Conservation (phyloP, 2,888 invertebrate species). For the Acronicta psi region DNA sequence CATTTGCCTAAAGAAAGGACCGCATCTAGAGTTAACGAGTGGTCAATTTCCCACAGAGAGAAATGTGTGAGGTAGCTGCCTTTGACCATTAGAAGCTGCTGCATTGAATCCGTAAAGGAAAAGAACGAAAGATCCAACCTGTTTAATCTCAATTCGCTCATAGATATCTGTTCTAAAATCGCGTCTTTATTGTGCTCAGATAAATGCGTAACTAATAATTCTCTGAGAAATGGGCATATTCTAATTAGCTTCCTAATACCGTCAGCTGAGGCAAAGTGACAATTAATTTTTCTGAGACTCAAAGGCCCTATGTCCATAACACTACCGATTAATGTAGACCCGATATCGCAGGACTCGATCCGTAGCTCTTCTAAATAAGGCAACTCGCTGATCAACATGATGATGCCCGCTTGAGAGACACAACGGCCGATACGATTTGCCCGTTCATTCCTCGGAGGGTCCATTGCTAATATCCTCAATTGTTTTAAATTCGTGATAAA, state of each 20-base stretch:
- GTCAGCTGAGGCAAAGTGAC: constrained; percentile 82
- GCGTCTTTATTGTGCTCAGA: constrained; percentile 82
- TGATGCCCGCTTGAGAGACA: constrained; percentile 83
- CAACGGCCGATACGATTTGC: constrained; percentile 81
- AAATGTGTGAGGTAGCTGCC: constrained; percentile 83
- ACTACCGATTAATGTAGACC: constrained; percentile 81
- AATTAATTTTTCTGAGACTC: constrained; percentile 81
- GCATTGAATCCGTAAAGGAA: constrained; percentile 79
- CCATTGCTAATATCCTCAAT: constrained; percentile 80
- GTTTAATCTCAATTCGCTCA: constrained; percentile 75
- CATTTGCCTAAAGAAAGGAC: constrained; percentile 76
- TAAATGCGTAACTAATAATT: constrained; percentile 82
- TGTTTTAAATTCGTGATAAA: constrained; percentile 78
- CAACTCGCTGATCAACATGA: constrained; percentile 77
- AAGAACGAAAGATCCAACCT: constrained; percentile 84
- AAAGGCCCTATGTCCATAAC: constrained; percentile 77
- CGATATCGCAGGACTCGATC: constrained; percentile 86
- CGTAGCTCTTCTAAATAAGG: constrained; percentile 82
- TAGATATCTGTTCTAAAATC: constrained; percentile 78
- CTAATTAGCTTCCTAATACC: constrained; percentile 80
- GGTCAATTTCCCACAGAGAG: constrained; percentile 83
- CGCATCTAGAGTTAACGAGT: constrained; percentile 78
- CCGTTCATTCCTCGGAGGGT: constrained; percentile 83
- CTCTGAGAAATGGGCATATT: constrained; percentile 81
- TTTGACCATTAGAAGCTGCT: constrained; percentile 76